Base-by-base conservation (phyloP, 2,797 vertebrate genomes). In the Lycodopsis pacificus region DNA sequence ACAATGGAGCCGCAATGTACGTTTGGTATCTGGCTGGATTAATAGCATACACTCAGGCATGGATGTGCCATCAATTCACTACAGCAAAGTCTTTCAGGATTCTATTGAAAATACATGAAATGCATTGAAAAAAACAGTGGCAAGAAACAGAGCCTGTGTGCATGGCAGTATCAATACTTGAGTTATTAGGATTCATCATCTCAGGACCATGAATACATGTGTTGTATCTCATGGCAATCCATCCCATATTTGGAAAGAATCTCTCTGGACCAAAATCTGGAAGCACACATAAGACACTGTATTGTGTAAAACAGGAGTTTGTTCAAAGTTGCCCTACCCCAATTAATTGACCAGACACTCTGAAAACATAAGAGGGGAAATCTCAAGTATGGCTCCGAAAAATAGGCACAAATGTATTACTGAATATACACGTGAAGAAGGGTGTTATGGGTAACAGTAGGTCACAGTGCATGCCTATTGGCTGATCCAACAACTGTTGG, bases 1-100 rank as follows among this genome's bases (percentile, higher is more conserved):
- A 30, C 44, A 78, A 49, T 48, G 22, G 48, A 79, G 36, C 19
- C 40, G 66, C 36, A 17, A 30, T 49, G 46, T 6, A 54, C 25
- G 17, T 62, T 71, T 67, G 46, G 6, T 70, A 59, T 58, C 56
- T 67, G n/a, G 10, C 5, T 14, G 32, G 22, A 66, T 67, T 65
- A 64, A 68, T 27, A 75, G 5, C 22, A 70, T 27, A 48, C 13
- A 32, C 64, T 38, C 7, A 1, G 40, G 27, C 8, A 3, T 62
- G 44, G 20, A 48, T 27, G 19, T 27, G 49, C 13, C 42, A 54
- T 61, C 40, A 12, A 2, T 5, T 69, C 30, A 64, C 22, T 57
- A 22, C 6, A 6, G 48, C 27, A 12, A 30, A 7, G 22, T 34
- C 59, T n/a, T 20, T 5, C 20, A 54, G 59, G 44, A 67, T 2